A percentile compares a stretch with the other conserved stretches of the same genome.
These are phyloP conservation scores for Lepidurus packardi DNA, from an alignment of 1,140 invertebrate genomes.

Conservation along the genomic window DNA sequence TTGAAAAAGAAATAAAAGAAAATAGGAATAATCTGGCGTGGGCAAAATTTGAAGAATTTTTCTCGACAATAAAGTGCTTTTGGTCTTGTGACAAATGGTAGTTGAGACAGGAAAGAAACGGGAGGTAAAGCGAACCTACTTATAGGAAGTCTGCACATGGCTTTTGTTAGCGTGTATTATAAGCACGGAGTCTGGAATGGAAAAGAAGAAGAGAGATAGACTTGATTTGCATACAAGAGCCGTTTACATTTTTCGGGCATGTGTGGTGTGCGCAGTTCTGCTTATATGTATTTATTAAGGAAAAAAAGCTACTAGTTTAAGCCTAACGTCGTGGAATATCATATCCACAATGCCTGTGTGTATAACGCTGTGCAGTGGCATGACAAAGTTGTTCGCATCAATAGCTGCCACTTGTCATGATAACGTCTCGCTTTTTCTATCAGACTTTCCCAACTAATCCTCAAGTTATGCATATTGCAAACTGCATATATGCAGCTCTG, in stretches of 20 bases:
- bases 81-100: neutral
- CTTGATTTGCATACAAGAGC: neutral
- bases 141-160: neutral
- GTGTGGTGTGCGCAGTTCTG: neutral
- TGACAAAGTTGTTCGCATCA: constrained; percentile 21
- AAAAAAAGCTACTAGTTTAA: too few relatives aligned
- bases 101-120: constrained; percentile 1
- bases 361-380: neutral
- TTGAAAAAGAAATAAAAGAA: neutral
- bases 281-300: too few relatives aligned
- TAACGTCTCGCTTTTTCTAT: constrained; percentile 22
- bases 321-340: neutral
- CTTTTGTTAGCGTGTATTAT: neutral
- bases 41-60: neutral
- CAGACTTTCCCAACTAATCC: neutral
- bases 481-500: neutral
- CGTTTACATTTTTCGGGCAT: constrained; percentile 18
- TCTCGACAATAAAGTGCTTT: neutral
- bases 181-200: too few relatives aligned
- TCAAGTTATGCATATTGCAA: neutral
- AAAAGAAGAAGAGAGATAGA: too few relatives aligned
- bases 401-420: constrained; percentile 21
- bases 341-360: neutral
- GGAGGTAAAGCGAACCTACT: neutral
- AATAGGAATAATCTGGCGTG: neutral